Base-by-base conservation (phyloP, 2,113 vertebrate genomes). In the Nyctereutes procyonoides region DNA sequence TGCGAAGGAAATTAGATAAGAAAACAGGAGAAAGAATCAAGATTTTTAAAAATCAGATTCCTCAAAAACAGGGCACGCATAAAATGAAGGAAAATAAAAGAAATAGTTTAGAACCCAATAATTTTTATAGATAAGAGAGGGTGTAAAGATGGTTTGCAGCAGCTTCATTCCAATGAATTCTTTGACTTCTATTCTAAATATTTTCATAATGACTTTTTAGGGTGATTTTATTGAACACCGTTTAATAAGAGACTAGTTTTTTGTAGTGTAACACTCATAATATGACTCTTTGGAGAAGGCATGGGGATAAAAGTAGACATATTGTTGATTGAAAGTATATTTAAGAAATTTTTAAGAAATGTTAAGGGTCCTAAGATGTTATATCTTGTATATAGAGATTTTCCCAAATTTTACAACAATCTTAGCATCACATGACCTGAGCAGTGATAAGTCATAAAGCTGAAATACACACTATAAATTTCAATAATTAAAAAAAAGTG, bases 221-320 rank as follows among this genome's bases (percentile, higher is more conserved):
- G 22, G 77, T 48, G 62, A 38, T 90, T 93, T 93, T 76, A 81
- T 71, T 76, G 38, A 96, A 43, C 26, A 12, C 7, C 73, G 4
- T n/a, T 93, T 77, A 93, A 51, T 77, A 30, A 79, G 86, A 79
- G 30, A 24, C n/a, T 83, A 15, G 24, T 85, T 93, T 85, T 86
- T 56, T 22, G 82, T 82, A 77, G 9, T 63, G 20, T 67, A 48
- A 93, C 55, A 58, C 17, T 88, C 62, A 96, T 51, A 95, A 73
- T 53, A 58, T 51, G 56, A 51, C 5, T 8, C 7, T 83, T n/a
- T 95, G 69, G 24, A 88, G 35, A 83, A n/a, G 2, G 7, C 55
- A 32, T 10, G n/a, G 20, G 83, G n/a, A 8, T 86, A 77, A 89
- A 89, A 94, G 26, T 48, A 28, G 76, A 3, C 48, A 63, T 55